Base-by-base conservation (phyloP, 2,797 vertebrate species). In the Gambelia wislizenii region DNA sequence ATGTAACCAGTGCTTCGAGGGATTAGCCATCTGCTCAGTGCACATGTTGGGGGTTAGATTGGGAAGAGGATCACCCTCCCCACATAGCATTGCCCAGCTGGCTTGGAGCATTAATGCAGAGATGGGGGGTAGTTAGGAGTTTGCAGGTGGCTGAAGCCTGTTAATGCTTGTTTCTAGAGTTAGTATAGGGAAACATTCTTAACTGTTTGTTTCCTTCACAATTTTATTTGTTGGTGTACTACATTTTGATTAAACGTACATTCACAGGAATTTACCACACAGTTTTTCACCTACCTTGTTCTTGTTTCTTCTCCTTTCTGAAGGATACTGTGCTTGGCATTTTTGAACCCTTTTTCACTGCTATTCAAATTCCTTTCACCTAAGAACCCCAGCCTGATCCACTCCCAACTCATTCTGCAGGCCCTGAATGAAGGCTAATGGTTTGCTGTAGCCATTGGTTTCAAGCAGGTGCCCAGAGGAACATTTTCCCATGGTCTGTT, bases 341-440 rank as follows among this genome's bases (percentile, higher is more conserved):
- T 30, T 52, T 10, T 82, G 30, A 61, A 20, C 33, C 75, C 20
- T 5, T 85, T 56, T n/a, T 36, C 20, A 44, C 18, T 64, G 22
- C 49, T 74, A 27, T 77, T 76, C 86, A 33, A 16, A 39, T 39
- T 52, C 27, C 44, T 69, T 22, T 39, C 49, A 84, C 10, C 10
- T 42, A 25, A 42, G 33, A 54, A 79, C 9, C n/a, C 16, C 49
- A 30, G 36, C 27, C 1, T 6, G 3, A 88, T 61, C 33, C 14
- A 56, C 56, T 13, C 30, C 30, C 42, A n/a, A 27, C 39, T 52
- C 64, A 14, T 2, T 4, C 86, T 82, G 14, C 54, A 89, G 95
- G 98, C 98, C 95, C 96, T 95, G 86, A 95, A 98, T 98, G 97
- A 98, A 98, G 97, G 96, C 97, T 93, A 44, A 84, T 96, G 95